Conservation (phyloP, 2,797 vertebrate species). For the Scyliorhinus canicula region DNA sequence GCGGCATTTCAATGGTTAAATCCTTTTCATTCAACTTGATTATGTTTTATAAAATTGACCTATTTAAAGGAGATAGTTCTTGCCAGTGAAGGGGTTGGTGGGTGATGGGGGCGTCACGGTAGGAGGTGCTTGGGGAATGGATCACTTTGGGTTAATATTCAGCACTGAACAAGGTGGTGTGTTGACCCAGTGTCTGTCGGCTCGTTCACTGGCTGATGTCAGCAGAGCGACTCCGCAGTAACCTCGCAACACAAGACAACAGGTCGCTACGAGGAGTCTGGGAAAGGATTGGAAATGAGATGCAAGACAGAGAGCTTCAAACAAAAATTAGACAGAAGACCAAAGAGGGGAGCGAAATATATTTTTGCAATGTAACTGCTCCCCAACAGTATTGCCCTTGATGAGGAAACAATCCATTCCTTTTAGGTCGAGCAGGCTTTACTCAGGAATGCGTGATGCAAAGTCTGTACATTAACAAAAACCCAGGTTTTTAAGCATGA, state of each 20-base stretch:
- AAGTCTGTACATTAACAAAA: background rate
- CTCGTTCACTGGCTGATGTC: background rate
- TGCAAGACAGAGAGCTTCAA: background rate
- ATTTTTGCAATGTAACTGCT: background rate
- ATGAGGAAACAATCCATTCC: background rate
- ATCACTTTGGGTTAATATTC: background rate
- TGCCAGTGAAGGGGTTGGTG: background rate
- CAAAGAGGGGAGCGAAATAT: background rate
- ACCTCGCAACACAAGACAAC: no score
- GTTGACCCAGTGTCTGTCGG: background rate
- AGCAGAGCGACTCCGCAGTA: background rate
- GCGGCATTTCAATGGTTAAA: background rate
- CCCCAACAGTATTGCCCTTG: no score
- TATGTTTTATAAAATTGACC: background rate
- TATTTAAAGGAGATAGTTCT: background rate
- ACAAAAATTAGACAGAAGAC: background rate
- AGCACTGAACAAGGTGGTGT: background rate
- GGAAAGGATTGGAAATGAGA: background rate
- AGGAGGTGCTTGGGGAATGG: background rate
- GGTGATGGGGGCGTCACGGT: background rate
- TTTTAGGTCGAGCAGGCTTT: background rate
- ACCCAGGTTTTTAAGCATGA: background rate
- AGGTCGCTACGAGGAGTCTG: no score
- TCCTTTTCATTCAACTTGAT: background rate
- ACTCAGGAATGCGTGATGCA: no score